Conservation (phyloP, 1,140 invertebrate species). For the Heliconius eleuchia region DNA sequence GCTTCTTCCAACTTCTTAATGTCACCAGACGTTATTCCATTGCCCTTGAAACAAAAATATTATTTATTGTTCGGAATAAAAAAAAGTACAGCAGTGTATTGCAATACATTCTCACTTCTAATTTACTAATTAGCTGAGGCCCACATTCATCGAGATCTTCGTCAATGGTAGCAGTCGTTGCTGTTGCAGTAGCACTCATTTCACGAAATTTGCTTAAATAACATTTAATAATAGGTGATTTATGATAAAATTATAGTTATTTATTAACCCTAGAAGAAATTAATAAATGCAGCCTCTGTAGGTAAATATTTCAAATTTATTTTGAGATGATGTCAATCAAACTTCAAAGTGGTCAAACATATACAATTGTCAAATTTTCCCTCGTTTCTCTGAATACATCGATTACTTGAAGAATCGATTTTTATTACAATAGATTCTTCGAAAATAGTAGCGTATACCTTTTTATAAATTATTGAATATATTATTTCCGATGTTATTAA, state of each 20-base stretch:
- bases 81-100: not conserved
- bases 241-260: not conserved
- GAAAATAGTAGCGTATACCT: not conserved
- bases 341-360: not conserved
- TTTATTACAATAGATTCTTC: not conserved
- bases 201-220: slow-evolving; percentile 13
- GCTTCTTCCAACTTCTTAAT: slow-evolving; percentile 96
- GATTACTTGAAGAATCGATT: not conserved
- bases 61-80: not conserved
- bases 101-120: slow-evolving; percentile 79
- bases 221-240: not conserved
- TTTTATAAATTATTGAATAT: not conserved
- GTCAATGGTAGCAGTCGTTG: slow-evolving; percentile 71
- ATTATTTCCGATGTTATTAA: not conserved
- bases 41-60: slow-evolving; percentile 80
- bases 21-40: slow-evolving; percentile 94
- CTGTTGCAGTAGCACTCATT: slow-evolving; percentile 74
- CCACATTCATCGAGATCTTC: slow-evolving; percentile 84
- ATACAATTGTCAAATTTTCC: not conserved
- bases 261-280: not conserved
- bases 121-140: slow-evolving; percentile 82
- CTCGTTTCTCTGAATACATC: not conserved
- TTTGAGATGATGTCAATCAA: not conserved
- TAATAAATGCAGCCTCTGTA: not conserved
- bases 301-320: not conserved